A percentile compares a stretch with the other conserved stretches of the same genome.
Conservation (phyloP, 2,113 vertebrate species). For the Takifugu flavidus region DNA sequence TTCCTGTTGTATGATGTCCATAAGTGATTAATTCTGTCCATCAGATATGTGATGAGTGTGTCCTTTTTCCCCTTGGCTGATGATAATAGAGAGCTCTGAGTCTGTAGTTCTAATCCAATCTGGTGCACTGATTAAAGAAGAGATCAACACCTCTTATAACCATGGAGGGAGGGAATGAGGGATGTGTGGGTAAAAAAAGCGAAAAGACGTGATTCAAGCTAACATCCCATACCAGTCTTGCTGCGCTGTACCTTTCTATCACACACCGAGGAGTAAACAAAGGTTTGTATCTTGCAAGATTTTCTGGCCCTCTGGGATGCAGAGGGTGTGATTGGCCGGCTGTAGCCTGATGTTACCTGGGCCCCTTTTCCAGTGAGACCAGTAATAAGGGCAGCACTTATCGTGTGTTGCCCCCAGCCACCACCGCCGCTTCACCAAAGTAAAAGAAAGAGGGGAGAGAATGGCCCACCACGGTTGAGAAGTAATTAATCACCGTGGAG, state of each 20-base stretch:
- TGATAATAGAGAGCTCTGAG: conserved; percentile 65
- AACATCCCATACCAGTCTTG: conserved; percentile 41
- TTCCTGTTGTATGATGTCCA: conserved; percentile 46
- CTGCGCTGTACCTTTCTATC: conserved; percentile 53
- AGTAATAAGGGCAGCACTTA: conserved; percentile 98
- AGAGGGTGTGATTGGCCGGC: conserved; percentile 51
- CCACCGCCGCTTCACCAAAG: conserved; percentile 72
- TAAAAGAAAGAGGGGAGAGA: conserved; percentile 71
- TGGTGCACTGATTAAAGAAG: conserved; percentile 59
- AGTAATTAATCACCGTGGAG: conserved; percentile 99
- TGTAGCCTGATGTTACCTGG: conserved; percentile 41
- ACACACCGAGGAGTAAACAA: conserved; percentile 54
- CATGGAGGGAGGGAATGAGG: conserved; percentile 20
- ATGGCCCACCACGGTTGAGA: conserved; percentile 89
- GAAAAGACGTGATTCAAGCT: conserved; percentile 53
- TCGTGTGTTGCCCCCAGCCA: conserved; percentile 91
- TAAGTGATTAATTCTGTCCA: conserved; percentile 65
- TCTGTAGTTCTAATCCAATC: conserved; percentile 54
- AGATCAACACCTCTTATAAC: conserved; percentile 49
- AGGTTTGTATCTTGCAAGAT: conserved; percentile 44
- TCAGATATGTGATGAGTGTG: conserved; percentile 51
- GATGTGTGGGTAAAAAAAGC: conserved; percentile 31
- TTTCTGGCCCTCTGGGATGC: conserved; percentile 28
- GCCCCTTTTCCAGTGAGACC: conserved; percentile 84
- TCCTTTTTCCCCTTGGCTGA: conserved; percentile 48